Conservation (phyloP, 2,113 vertebrate genomes). For the Melanostigma gelatinosum region DNA sequence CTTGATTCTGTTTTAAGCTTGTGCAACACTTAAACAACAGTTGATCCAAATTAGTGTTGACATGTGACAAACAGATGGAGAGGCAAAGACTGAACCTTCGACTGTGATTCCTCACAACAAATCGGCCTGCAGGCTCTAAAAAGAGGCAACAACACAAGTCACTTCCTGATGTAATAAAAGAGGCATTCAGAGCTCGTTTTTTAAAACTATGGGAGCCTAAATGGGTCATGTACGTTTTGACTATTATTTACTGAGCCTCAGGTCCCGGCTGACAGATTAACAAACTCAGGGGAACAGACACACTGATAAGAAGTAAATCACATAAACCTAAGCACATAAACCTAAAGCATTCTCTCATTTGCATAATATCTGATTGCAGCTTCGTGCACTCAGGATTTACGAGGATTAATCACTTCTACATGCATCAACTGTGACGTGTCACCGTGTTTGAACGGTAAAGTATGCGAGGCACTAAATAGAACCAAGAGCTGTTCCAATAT, state of each 20-base stretch:
- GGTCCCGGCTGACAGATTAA: conserved; percentile 39
- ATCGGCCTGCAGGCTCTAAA: background rate
- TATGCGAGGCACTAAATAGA: background rate
- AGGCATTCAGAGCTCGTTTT: background rate
- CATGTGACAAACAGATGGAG: conserved; percentile 55
- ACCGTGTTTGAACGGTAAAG: conserved; percentile 6
- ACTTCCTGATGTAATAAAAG: conserved; percentile 8
- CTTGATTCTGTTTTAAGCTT: conserved; percentile 9
- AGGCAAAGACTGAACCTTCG: conserved; percentile 36
- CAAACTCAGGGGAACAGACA: conserved; percentile 31
- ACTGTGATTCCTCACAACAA: background rate
- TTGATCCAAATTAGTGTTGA: conserved; percentile 55
- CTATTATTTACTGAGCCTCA: background rate
- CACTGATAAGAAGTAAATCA: conserved; percentile 32
- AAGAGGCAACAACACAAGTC: background rate
- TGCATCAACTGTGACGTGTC: conserved; percentile 31
- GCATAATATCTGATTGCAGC: conserved; percentile 35
- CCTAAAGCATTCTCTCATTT: conserved; percentile 26
- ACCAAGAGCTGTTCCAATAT: background rate
- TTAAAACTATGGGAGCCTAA: conserved; percentile 18
- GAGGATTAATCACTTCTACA: conserved; percentile 37
- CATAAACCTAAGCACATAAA: conserved; percentile 32
- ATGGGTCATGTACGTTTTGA: conserved; percentile 20
- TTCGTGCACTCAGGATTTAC: conserved; percentile 37
- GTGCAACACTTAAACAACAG: conserved; percentile 30